Evolutionary conservation across 2,797 vertebrate species (phyloP).

Genomic region (Eulemur mongoz): DNA sequence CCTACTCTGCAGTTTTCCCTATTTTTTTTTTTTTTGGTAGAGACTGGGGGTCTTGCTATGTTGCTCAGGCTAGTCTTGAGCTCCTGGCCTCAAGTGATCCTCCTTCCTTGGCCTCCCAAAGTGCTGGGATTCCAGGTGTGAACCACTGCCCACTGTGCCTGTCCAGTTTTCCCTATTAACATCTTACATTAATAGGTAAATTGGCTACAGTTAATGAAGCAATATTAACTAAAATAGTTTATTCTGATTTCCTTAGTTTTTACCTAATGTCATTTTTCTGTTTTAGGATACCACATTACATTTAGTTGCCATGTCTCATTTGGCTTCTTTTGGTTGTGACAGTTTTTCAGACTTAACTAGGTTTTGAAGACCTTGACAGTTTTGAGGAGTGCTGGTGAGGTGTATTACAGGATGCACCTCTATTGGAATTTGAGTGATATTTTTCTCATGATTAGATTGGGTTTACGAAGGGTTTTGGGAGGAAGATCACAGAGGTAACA

Average conservation of each 20-base stretch:
- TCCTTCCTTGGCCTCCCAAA: not conserved
- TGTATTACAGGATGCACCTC: not conserved
- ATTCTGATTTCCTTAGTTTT: conserved; percentile 10
- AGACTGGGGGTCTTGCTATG: not conserved
- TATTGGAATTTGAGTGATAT: not conserved
- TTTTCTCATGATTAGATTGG: conserved; percentile 12
- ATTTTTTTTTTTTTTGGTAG: not conserved
- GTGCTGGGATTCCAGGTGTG: not conserved
- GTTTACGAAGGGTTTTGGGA: conserved; percentile 6
- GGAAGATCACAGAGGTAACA: not conserved
- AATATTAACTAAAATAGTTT: not conserved
- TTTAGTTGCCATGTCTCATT: not conserved
- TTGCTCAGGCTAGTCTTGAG: not conserved
- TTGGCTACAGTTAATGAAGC: not conserved
- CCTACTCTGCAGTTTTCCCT: not conserved
- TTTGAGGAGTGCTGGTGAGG: not conserved
- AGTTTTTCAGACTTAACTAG: not conserved
- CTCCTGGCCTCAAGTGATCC: too few relatives aligned
- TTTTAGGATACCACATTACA: not conserved
- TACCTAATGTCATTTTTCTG: not conserved
- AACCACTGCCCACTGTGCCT: not conserved
- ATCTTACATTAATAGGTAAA: not conserved
- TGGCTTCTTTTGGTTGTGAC: not conserved
- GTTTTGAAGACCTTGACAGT: conserved; percentile 46
- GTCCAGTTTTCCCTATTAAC: not conserved